Base-by-base conservation (phyloP, 2,113 vertebrate genomes). In the Muntiacus muntjak region DNA sequence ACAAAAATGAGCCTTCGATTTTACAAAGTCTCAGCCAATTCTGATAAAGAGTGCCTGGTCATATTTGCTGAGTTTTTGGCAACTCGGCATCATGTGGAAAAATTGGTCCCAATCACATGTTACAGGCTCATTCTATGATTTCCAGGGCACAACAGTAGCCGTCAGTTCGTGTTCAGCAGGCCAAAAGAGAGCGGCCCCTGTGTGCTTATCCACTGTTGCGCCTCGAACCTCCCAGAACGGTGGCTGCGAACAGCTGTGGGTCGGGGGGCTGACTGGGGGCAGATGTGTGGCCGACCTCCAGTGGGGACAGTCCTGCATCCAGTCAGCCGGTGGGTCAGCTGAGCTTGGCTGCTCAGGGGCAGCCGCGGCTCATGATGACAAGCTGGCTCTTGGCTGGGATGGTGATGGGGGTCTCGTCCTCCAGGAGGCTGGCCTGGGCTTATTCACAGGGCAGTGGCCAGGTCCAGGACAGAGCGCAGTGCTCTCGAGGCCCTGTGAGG, bases 51-150 rank as follows among this genome's bases (percentile, higher is more conserved):
- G 36, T 0, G 2, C 30, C 83, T 15, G 19, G 43, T 2, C 90
- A 21, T 16, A 2, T 28, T 23, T 12, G 52, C 50, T 16, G 3
- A 43, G 84, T 45, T 28, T 3, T 28, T 2, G n/a, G 43, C 40
- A 1, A 5, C 40, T 23, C 1, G 2, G 40, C 19, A n/a, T 26
- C 28, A 11, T 4, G 33, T 4, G 0, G 43, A 50, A 57, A 15
- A n/a, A 4, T 5, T 1, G 58, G 36, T 19, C 1, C 0, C 1
- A 1, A 3, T 57, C 47, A 0, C 10, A 7, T 0, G 3, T 1
- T 1, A 11, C 8, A 16, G 21, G 47, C 15, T 16, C 10, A 1
- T 16, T 36, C 50, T 2, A 0, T 21, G 40, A 15, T 13, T 10
- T 14, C 58, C 19, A 2, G 50, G 58, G 47, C 2, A 5, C 30